Conservation (phyloP, 1,140 invertebrate species). For the Asobara japonica region DNA sequence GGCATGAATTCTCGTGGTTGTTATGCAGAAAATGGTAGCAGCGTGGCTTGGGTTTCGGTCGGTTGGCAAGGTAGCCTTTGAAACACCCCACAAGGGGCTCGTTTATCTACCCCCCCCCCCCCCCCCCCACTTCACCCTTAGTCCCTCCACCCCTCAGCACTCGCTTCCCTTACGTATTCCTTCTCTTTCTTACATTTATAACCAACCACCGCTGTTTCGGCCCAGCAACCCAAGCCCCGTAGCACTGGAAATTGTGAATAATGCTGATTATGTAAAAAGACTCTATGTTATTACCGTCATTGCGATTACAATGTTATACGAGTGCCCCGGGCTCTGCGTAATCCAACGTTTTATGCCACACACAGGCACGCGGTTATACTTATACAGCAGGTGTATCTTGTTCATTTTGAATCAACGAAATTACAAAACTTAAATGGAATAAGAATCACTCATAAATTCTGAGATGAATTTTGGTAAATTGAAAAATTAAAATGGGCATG, state of each 20-base stretch:
- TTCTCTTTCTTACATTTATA: conserved; percentile 21
- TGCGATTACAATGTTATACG: conserved; percentile 41
- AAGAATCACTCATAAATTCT: too few relatives aligned
- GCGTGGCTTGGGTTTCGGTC: conserved; percentile 39
- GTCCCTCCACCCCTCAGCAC: not conserved
- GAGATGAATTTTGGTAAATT: too few relatives aligned
- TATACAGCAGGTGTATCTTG: conserved; percentile 18
- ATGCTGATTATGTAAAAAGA: conserved; percentile 38
- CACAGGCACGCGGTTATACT: not conserved
- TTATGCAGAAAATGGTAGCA: conserved; percentile 7
- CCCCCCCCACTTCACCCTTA: not conserved
- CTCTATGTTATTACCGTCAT: conserved; percentile 40
- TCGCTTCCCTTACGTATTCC: conserved; percentile 1
- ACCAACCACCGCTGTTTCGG: not conserved
- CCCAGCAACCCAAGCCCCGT: not conserved
- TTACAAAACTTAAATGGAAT: too few relatives aligned
- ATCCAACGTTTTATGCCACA: not conserved
- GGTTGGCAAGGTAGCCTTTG: conserved; percentile 60
- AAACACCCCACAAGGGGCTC: conserved; percentile 63
- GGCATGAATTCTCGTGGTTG: conserved; percentile 35
- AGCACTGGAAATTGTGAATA: conserved; percentile 29
- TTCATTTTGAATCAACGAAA: not conserved
- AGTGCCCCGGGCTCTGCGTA: not conserved
- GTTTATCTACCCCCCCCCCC: conserved; percentile 56
- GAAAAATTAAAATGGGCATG: too few relatives aligned